Evolutionary conservation across 2,888 invertebrate genomes (phyloP), one percentile per base, ranked within the genome.

Genomic region (Gastrophysa polygoni): DNA sequence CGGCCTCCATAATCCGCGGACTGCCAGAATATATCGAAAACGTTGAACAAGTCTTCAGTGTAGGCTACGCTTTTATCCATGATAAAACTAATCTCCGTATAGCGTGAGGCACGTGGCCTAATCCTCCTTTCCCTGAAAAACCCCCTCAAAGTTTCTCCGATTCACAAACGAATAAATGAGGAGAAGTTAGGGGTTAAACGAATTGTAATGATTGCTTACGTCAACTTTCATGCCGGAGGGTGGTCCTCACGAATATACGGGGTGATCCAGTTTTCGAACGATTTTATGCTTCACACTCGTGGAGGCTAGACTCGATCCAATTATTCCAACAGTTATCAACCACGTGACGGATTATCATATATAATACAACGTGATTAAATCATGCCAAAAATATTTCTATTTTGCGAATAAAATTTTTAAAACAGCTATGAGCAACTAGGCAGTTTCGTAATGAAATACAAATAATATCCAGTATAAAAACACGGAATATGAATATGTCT

Each of bases 31-130:
- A 14, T 38, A 38, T 38, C 38, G 38, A 14, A 38, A 38, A 38
- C 14, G 14, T 38, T 4, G 38, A 38, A 11, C 29, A 32, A 24
- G 3, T 24, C 24, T 24, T 24, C 24, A 24, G 24, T 24, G n/a
- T n/a, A 7, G 24, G 7, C 24, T 32, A 2, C 32, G 38, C 11
- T 14, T 38, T 38, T 38, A 14, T 71, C 70, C 70, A 67, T 73
- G 75, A 77, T 77, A 72, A 73, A 76, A 75, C 77, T 77, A 77
- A 77, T 77, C 72, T 72, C 67, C 68, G 70, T 67, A 74, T 75
- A 66, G 77, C 74, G 74, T 75, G 75, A 62, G 68, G 71, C 77
- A 75, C 77, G 77, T 76, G 76, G 71, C 73, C 61, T 59, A 44
- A 58, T 58, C 64, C 59, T 60, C 59, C 57, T 63, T 52, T 61